Conservation (phyloP, 2,888 invertebrate genomes). For the Callinectes sapidus region DNA sequence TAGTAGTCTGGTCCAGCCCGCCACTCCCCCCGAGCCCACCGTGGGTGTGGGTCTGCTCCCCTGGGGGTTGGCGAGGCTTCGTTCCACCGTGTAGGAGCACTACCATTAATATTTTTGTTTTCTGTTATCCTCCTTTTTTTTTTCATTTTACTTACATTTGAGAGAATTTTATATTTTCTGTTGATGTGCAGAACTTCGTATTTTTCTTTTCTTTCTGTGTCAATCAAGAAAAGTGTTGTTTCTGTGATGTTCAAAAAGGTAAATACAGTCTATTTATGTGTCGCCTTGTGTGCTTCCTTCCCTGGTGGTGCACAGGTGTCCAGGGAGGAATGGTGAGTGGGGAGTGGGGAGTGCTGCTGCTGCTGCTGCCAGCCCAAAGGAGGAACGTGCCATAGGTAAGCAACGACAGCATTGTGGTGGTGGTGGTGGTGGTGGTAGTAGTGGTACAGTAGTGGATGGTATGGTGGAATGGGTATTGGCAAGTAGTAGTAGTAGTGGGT, state of each 20-base stretch:
- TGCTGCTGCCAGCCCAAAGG: background rate
- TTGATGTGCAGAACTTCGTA: constrained; percentile 34
- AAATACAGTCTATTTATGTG: constrained; percentile 71
- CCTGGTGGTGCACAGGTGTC: background rate
- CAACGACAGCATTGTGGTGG: background rate
- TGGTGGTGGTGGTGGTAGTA: background rate
- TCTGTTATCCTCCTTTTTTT: constrained; percentile 31
- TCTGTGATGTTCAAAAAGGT: constrained; percentile 70
- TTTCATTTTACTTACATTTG: constrained; percentile 47
- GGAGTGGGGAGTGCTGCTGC: background rate
- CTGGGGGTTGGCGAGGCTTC: background rate
- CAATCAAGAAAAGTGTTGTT: constrained; percentile 30
- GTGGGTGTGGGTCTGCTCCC: constrained; percentile 24
- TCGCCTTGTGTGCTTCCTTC: constrained; percentile 39
- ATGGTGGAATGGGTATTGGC: background rate
- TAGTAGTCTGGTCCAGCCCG: constrained; percentile 37
- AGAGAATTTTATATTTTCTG: constrained; percentile 41
- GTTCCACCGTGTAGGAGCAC: constrained; percentile 14
- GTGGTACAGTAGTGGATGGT: background rate
- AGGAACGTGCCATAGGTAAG: background rate
- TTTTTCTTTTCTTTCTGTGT: constrained; percentile 57
- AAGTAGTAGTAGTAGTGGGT: background rate
- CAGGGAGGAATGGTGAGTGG: background rate
- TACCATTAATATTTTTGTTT: constrained; percentile 45
- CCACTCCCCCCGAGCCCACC: background rate